phyloP scores from a whole-genome alignment of 2,797 vertebrate species.

The Chelmon rostratus region DNA sequence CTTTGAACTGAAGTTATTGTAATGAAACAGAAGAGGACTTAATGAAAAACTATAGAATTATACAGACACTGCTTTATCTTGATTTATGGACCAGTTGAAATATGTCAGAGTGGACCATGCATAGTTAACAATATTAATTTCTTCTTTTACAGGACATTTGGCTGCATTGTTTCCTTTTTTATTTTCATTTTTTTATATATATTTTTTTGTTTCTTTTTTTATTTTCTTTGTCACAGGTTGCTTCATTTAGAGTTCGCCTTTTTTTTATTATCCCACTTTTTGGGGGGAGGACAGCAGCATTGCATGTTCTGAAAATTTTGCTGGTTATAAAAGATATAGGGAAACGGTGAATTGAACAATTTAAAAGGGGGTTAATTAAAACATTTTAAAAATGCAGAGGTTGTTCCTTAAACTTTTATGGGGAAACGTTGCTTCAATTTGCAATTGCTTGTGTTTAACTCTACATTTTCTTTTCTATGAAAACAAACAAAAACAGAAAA shows the following conservation, averaged over 20 bases:
- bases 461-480: slow-evolving; percentile 97
- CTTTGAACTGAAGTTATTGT: slow-evolving; percentile 88
- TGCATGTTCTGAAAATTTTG: slow-evolving; percentile 95
- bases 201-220: slow-evolving; percentile 4
- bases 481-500: slow-evolving; percentile 91
- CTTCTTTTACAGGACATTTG: slow-evolving; percentile 74
- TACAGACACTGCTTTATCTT: slow-evolving; percentile 83
- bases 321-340: slow-evolving; percentile 91
- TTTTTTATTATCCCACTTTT: slow-evolving; percentile 80
- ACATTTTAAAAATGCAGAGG: slow-evolving; percentile 80
- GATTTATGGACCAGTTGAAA: slow-evolving; percentile 80
- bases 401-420: slow-evolving; percentile 87
- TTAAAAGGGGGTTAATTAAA: slow-evolving; percentile 81
- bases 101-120: slow-evolving; percentile 79
- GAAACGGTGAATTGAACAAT: slow-evolving; percentile 77
- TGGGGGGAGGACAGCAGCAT: slow-evolving; percentile 85
- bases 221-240: slow-evolving; percentile 71
- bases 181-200: slow-evolving; percentile 1
- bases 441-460: slow-evolving; percentile 99
- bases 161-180: slow-evolving; percentile 72
- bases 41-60: slow-evolving; percentile 80
- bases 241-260: slow-evolving; percentile 73
- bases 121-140: slow-evolving; percentile 72
- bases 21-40: slow-evolving; percentile 86
- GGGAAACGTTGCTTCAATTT: slow-evolving; percentile 94